Evolutionary conservation across 2,888 invertebrate genomes (phyloP).

Genomic region (Stenurella melanura): DNA sequence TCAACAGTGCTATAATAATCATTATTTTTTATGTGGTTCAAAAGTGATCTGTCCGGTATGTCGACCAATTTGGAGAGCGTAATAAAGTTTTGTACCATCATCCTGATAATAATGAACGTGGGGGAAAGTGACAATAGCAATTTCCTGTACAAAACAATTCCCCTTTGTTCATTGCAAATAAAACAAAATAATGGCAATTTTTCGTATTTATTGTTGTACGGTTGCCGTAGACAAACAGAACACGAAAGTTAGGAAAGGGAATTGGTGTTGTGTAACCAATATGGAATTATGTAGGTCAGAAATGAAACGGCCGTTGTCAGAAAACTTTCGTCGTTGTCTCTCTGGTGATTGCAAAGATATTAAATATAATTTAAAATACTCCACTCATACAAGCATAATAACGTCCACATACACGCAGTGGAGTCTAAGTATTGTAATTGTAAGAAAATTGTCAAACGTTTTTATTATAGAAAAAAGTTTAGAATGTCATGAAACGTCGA

Average conservation of each 20-base stretch:
- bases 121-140: conserved; percentile 20
- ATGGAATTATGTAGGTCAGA: background rate
- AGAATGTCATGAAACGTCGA: too few relatives aligned
- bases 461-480: too few relatives aligned
- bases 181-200: conserved; percentile 7
- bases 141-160: conserved; percentile 32
- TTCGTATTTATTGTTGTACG: background rate
- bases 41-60: conserved; percentile 17
- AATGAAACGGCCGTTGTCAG: background rate
- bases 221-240: background rate
- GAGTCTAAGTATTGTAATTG: too few relatives aligned
- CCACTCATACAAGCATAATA: too few relatives aligned
- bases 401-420: too few relatives aligned
- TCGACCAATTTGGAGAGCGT: conserved; percentile 10
- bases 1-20: conserved; percentile 10
- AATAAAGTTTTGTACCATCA: conserved; percentile 3
- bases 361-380: background rate
- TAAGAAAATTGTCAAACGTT: too few relatives aligned
- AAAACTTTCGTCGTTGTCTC: background rate
- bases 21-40: conserved; percentile 15
- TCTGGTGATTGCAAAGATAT: background rate
- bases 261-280: background rate
- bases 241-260: background rate
- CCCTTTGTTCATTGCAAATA: conserved; percentile 5
- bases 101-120: conserved; percentile 14